These are phyloP conservation scores for Quiscalus mexicanus DNA, from an alignment of 2,113 vertebrate genomes.

Conservation along the genomic window DNA sequence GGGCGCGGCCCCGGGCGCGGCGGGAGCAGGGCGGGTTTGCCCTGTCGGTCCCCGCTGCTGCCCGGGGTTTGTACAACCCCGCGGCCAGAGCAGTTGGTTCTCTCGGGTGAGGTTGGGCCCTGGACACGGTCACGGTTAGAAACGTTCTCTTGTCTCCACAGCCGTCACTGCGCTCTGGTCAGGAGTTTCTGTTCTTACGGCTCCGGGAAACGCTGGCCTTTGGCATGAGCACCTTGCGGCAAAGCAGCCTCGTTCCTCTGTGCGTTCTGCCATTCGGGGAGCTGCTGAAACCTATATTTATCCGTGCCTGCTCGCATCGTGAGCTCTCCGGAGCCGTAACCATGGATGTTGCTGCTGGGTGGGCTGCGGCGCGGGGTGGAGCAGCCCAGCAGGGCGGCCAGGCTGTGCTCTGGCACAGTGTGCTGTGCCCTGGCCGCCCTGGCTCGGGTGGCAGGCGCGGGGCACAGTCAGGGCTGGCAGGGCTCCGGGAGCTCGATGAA, in stretches of 20 bases:
- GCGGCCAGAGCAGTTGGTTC: fast-evolving
- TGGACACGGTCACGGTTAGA: fast-evolving
- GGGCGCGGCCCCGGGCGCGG: too few species aligned
- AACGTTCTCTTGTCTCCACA: fast-evolving
- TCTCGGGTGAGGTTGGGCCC: not conserved
- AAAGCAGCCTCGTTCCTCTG: not conserved
- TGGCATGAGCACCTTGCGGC: not conserved
- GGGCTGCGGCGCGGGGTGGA: not conserved
- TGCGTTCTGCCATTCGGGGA: not conserved
- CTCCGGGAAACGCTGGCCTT: fast-evolving
- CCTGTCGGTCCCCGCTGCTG: too few species aligned
- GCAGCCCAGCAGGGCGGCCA: not conserved
- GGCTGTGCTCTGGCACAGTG: not conserved
- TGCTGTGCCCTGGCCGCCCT: not conserved
- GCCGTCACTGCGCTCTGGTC: fast-evolving
- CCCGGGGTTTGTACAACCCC: too few species aligned
- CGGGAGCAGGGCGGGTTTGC: too few species aligned
- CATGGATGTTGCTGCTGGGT: not conserved
- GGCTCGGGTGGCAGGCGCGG: not conserved
- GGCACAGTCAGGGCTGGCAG: not conserved
- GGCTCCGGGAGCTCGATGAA: not conserved
- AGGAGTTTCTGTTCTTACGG: fast-evolving
- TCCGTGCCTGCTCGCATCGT: not conserved
- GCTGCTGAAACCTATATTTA: not conserved
- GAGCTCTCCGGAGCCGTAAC: not conserved